A percentile compares a stretch with the other conserved stretches of the same genome.
phyloP scores from a whole-genome alignment of 37 sponge, comb jelly and placozoan genomes.

The Tethya wilhelma region DNA sequence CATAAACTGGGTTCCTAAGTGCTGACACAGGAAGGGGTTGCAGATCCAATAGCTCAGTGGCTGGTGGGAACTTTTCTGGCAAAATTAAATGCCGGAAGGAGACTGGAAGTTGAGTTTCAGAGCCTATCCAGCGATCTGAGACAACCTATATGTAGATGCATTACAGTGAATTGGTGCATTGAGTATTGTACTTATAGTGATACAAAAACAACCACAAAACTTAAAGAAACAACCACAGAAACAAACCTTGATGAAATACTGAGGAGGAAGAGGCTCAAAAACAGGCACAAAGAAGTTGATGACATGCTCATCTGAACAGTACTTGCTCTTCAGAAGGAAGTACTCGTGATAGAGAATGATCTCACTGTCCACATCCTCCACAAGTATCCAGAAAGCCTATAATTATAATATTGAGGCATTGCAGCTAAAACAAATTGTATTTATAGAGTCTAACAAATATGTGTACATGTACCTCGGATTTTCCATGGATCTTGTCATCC shows the following conservation, averaged over 20 bases:
- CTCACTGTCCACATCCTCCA: conserved; percentile 99
- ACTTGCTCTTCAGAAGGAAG: conserved; percentile 96
- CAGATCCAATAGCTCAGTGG: conserved; percentile 96
- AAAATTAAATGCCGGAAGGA: conserved; percentile 98
- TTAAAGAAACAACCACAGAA: not conserved
- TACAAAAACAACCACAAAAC: too few species aligned
- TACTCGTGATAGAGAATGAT: conserved; percentile 94
- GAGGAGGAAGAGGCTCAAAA: conserved; percentile 99
- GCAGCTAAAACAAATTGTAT: too few species aligned
- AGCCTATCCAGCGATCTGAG: conserved; percentile 73
- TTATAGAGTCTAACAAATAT: too few species aligned
- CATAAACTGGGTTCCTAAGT: conserved; percentile 82
- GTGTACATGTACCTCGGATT: conserved; percentile 66
- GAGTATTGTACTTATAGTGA: too few species aligned
- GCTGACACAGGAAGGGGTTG: conserved; percentile 98
- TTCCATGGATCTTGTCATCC: conserved; percentile 98
- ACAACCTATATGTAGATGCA: conserved; percentile 15
- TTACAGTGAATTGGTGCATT: too few species aligned
- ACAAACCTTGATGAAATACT: conserved; percentile 91
- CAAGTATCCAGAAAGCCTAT: conserved; percentile 97
- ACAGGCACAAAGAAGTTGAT: conserved; percentile 97
- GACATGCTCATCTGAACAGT: conserved; percentile 87
- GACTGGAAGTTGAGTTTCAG: conserved; percentile 95
- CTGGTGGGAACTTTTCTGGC: conserved; percentile 98
- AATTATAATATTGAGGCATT: too few species aligned